phyloP scores from a whole-genome alignment of 2,113 vertebrate genomes.

The Pao palembangensis region DNA sequence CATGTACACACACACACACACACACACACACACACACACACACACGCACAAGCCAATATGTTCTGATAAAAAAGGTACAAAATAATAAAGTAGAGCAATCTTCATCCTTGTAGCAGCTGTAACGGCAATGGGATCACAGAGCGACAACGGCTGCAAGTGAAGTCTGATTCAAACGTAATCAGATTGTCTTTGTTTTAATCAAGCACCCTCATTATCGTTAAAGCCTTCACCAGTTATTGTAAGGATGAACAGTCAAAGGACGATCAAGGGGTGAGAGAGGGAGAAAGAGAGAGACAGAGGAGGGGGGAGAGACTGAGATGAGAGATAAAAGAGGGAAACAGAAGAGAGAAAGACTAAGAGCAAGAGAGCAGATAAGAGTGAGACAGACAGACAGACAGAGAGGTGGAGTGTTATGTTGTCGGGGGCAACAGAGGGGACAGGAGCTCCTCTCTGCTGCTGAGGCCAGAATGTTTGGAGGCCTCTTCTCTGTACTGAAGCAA shows the following conservation, averaged over 20 bases:
- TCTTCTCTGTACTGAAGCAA: slow-evolving; percentile 49
- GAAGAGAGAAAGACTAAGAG: no score
- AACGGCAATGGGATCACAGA: slow-evolving; percentile 11
- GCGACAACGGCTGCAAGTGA: neutral
- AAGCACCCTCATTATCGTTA: slow-evolving; percentile 14
- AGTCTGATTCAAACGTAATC: slow-evolving; percentile 4
- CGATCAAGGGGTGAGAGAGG: no score
- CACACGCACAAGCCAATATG: slow-evolving; percentile 7
- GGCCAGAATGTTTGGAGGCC: slow-evolving; percentile 75
- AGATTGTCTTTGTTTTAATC: slow-evolving; percentile 27
- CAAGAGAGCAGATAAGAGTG: neutral
- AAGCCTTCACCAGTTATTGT: no score
- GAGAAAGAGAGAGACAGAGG: slow-evolving; percentile 18
- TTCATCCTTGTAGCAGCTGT: slow-evolving; percentile 13
- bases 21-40: slow-evolving; percentile 11
- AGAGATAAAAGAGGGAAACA: no score
- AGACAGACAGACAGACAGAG: slow-evolving; percentile 12
- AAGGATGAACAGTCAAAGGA: no score
- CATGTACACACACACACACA: neutral
- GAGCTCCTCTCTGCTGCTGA: slow-evolving; percentile 68
- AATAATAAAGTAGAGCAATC: slow-evolving; percentile 9
- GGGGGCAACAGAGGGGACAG: slow-evolving; percentile 48
- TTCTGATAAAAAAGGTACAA: slow-evolving; percentile 21
- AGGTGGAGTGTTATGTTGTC: slow-evolving; percentile 2
- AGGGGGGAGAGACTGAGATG: slow-evolving; percentile 14